Base-by-base conservation (phyloP, 2,888 invertebrate genomes). In the Hypena proboscidalis region DNA sequence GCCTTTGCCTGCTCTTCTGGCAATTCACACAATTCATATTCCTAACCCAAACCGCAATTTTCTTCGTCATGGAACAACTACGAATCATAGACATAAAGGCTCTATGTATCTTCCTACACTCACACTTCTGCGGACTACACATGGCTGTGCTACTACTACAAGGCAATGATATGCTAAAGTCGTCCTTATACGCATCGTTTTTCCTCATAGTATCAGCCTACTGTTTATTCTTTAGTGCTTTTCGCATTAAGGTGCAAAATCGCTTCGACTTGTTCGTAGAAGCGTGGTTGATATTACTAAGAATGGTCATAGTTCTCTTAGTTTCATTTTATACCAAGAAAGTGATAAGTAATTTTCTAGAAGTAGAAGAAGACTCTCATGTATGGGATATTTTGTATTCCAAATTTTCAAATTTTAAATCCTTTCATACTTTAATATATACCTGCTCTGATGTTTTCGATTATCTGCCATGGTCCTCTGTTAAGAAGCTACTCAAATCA, bases 1-100 rank as follows among this genome's bases (percentile, higher is more conserved):
- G 83, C 36, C 58, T 92, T 0, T 92, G 93, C 49, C 77, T 93
- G 0, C 75, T 94, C 0, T 93, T 92, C 58, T 96, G 96, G 94
- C 95, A 97, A 82, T 97, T 97, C 87, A 94, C 96, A 0, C 96
- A 96, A 65, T 96, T 97, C 69, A 94, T 96, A 41, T 93, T 97
- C 61, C 90, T 95, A 2, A 96, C 96, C 0, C 97, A 97, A 78
- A 91, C 94, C 0, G 80, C 94, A 3, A 94, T 95, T 2, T 91
- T 97, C 53, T 94, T 96, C 66, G 84, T 94, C 1, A 92, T 95
- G 58, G 95, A 95, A 66, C 93, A 93, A 69, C 66, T 93, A 0
- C 83, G 80, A 23, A 83, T 92, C 0, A 91, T 94, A 1, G 82
- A 92, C 5, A 61, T 82, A 0, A 85, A 88, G 43, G 62, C 81